Evolutionary conservation across 1,140 invertebrate species (phyloP).

Genomic region (Euwallacea fornicatus): DNA sequence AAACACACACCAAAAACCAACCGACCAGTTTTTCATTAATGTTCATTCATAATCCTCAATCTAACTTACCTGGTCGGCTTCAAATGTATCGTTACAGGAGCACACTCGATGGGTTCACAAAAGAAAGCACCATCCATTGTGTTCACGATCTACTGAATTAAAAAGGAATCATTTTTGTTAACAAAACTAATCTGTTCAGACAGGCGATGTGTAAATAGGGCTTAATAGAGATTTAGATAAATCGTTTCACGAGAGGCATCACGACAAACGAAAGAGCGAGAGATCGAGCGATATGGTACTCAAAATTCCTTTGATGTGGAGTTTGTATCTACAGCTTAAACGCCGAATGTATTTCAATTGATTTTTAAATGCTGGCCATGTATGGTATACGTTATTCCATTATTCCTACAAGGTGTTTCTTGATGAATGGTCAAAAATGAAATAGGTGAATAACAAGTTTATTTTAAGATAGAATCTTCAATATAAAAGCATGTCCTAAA

Average conservation of each 20-base stretch:
- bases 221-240: conserved; percentile 37
- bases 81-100: not conserved
- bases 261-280: conserved; percentile 22
- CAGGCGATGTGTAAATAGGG: conserved; percentile 33
- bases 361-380: conserved; percentile 4
- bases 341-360: conserved; percentile 1
- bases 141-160: conserved; percentile 26
- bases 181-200: conserved; percentile 32
- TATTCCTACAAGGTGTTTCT: too few species aligned
- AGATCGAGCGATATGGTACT: conserved; percentile 14
- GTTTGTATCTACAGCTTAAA: not conserved
- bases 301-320: conserved; percentile 8
- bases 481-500: too few species aligned
- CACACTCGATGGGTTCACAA: not conserved
- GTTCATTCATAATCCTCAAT: conserved; percentile 6
- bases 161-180: conserved; percentile 30
- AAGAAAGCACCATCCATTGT: conserved; percentile 13
- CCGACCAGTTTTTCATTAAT: too few species aligned
- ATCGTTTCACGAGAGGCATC: conserved; percentile 35
- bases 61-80: not conserved
- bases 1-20: too few species aligned
- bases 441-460: too few species aligned
- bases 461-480: too few species aligned
- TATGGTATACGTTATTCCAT: too few species aligned
- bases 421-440: too few species aligned